Evolutionary conservation across 2,888 invertebrate species (phyloP), one percentile per base, ranked within the genome.

Genomic region (Nomada ferruginata): DNA sequence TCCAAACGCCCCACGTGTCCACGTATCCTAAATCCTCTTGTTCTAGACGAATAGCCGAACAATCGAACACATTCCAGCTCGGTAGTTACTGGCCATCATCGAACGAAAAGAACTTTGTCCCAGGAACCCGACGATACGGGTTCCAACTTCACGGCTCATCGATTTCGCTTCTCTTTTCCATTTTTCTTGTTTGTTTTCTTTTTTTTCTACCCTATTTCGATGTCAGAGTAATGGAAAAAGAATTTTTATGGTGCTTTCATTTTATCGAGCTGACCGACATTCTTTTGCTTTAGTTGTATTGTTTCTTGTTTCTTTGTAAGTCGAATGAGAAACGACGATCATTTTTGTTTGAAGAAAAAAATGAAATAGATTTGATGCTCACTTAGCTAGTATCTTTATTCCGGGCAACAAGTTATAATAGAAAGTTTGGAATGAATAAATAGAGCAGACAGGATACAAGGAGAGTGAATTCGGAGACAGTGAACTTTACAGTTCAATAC

Each of bases 91-190:
- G 66, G 65, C 61, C 72, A 85, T 83, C 79, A 36, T 66, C 61
- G 42, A 60, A 70, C 55, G 64, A 42, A 60, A 64, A 42, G 29
- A 55, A 76, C 76, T 23, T 70, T 59, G 61, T 18, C n/a, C 47
- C 20, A 91, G 90, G 90, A 92, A 93, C 91, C 85, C 89, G 91
- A 91, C 82, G 77, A 83, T 15, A 83, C 57, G 91, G 90, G 91
- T 26, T 70, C 89, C 92, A 93, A 93, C 93, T 93, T 93, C 92
- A 93, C 92, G 93, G 92, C 87, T 92, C 93, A 91, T 82, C 85
- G 82, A 72, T 52, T 77, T 71, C 59, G 29, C 53, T 77, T 26
- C 73, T 74, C 53, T 20, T 68, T 72, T 73, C 70, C 57, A 70
- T 61, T 64, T 53, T 60, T 36, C 68, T 52, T 42, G 50, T 13